These are phyloP conservation scores for Campaea margaritaria DNA, from an alignment of 2,888 invertebrate species.

Conservation along the genomic window DNA sequence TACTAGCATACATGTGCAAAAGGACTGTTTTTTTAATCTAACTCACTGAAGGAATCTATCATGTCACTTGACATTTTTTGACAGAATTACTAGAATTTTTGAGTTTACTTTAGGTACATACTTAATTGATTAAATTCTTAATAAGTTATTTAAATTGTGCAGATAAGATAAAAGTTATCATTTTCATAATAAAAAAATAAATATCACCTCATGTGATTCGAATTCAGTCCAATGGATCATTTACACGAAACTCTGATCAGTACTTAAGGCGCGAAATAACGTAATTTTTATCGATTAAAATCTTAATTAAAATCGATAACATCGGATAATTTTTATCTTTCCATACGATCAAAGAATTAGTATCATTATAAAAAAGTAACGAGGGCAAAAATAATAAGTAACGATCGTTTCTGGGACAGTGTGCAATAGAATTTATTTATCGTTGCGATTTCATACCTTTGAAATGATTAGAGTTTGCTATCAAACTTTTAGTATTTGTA, in stretches of 20 bases:
- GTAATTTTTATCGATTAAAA: slow-evolving; percentile 16
- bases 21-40: no score
- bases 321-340: slow-evolving; percentile 21
- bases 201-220: no score
- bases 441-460: not conserved
- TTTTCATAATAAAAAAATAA: no score
- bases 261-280: slow-evolving; percentile 9
- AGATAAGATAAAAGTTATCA: no score
- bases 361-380: slow-evolving; percentile 16
- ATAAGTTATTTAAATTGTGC: no score
- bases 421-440: slow-evolving; percentile 9
- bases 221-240: not conserved
- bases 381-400: slow-evolving; percentile 8
- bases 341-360: slow-evolving; percentile 14
- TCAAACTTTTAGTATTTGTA: no score
- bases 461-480: not conserved
- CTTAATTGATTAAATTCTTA: no score
- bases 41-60: no score
- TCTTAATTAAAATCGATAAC: slow-evolving; percentile 29
- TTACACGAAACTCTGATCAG: not conserved
- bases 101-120: no score
- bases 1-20: no score
- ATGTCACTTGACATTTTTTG: no score
- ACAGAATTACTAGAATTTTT: no score
- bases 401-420: not conserved